Conservation (phyloP, 2,113 vertebrate genomes). For the Copsychus sechellarum region DNA sequence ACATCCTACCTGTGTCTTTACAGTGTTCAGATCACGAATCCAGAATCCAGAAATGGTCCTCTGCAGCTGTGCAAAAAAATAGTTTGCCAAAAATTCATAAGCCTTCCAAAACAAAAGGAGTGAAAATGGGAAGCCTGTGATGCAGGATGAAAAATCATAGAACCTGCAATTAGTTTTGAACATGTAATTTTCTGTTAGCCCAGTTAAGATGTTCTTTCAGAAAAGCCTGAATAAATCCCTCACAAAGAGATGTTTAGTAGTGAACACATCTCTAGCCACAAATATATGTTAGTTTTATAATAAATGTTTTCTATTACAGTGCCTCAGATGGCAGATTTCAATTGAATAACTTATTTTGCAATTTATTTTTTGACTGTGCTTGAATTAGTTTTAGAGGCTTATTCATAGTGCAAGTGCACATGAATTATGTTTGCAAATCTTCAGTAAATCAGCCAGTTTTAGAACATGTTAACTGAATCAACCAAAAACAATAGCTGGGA, state of each 20-base stretch:
- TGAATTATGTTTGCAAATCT: conserved; percentile 49
- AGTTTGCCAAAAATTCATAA: conserved; percentile 15
- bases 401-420: conserved; percentile 39
- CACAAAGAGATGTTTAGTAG: conserved; percentile 56
- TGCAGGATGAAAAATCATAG: conserved; percentile 40
- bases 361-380: conserved; percentile 57
- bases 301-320: conserved; percentile 44
- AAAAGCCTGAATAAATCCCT: conserved; percentile 50
- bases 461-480: conserved; percentile 38
- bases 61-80: conserved; percentile 24
- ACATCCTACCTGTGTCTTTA: neutral
- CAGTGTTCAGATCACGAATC: neutral
- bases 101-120: neutral
- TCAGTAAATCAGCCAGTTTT: conserved; percentile 56
- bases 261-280: conserved; percentile 31
- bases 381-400: conserved; percentile 52
- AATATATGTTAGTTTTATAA: conserved; percentile 65
- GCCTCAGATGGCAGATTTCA: conserved; percentile 55
- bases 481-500: conserved; percentile 2
- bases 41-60: neutral
- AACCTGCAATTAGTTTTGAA: conserved; percentile 64
- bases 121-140: conserved; percentile 9
- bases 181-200: conserved; percentile 63
- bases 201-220: conserved; percentile 62
- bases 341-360: conserved; percentile 66